Base-by-base conservation (phyloP, 1,140 invertebrate species). In the Drosophila pseudoobscura region DNA sequence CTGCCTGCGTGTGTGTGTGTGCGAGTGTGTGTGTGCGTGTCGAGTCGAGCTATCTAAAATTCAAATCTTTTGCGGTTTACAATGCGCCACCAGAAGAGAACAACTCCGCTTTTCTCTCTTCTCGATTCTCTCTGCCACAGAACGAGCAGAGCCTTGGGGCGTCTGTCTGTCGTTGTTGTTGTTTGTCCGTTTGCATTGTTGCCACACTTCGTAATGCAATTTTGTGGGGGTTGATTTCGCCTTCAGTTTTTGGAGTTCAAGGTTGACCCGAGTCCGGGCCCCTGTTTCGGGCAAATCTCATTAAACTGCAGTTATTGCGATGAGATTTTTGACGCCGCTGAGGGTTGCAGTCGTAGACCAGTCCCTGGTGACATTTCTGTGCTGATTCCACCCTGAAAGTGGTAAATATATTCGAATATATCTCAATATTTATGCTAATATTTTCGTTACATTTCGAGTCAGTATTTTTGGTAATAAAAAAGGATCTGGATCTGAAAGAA, bases 61-160 rank as follows among this genome's bases (percentile, higher is more conserved):
- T 84, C 80, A 84, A 84, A 84, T 84, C 80, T 84, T 77, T 74
- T 84, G 80, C 59, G 79, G 79, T 65, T 84, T 71, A 72, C 75
- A 83, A 55, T 57, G 72, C 78, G 68, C 60, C 71, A 74, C 68
- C 63, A 56, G 51, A 39, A 8, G 6, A 35, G 24, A 26, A 26
- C 24, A 43, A 55, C 65, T 57, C 17, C 35, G 7, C 49, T 50
- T 39, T 26, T n/a, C n/a, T n/a, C n/a, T n/a, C n/a, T 15, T 13
- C 35, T 39, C 35, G 13, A 11, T 11, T 11, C 35, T 39, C 35
- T 0, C 35, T 15, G 13, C 17, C 22, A 35, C 8, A 11, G 31
- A 7, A 50, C 9, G 44, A 8, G 26, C 35, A 44, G 44, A 8
- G 26, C 35, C 50, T 29, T 15, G 31, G 6, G 35, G 35, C 35